Base-by-base conservation (phyloP, 2,888 invertebrate species). In the Heliconius erato region DNA sequence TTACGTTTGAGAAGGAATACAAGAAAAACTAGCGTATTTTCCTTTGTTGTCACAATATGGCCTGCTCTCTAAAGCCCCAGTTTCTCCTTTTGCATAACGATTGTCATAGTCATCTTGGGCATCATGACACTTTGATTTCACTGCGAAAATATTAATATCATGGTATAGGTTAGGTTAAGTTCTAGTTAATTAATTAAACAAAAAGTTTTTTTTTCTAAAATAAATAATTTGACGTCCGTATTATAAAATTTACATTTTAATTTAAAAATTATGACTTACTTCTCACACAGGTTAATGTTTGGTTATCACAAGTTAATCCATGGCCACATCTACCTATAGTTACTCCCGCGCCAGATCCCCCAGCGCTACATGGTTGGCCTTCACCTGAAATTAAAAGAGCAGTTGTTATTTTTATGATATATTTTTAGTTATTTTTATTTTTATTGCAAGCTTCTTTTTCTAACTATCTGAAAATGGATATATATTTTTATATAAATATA, bases 1-100 rank as follows among this genome's bases (percentile, higher is more conserved):
- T 95, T 94, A 97, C 97, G 97, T 96, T 86, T 97, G 97, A 28
- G 97, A 97, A 0, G 97, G 97, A 28, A 97, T 96, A 87, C 98
- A 98, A 85, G 96, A 95, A 72, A 96, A 95, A 0, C 97, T 91
- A 0, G 92, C 92, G 86, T 93, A 97, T n/a, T 93, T 90, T 0
- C 97, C 98, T 85, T 97, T 96, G 1, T 94, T 96, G 88, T 97
- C 97, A 88, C 98, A 98, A 9, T 91, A 89, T 0, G 97, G 97
- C 23, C 96, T 90, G 14, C 95, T 89, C 89, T 97, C 96, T 86
- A 97, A 89, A 2, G 95, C 92, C 0, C 97, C 97, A 0, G 97
- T 87, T 35, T 89, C 89, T 0, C 97, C 97, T 0, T 85, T 86
- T 7, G 88, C 85, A 80, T 93, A 93, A 1, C 95, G 92, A 0